phyloP scores from a whole-genome alignment of 2,113 vertebrate genomes.

The Podilymbus podiceps region DNA sequence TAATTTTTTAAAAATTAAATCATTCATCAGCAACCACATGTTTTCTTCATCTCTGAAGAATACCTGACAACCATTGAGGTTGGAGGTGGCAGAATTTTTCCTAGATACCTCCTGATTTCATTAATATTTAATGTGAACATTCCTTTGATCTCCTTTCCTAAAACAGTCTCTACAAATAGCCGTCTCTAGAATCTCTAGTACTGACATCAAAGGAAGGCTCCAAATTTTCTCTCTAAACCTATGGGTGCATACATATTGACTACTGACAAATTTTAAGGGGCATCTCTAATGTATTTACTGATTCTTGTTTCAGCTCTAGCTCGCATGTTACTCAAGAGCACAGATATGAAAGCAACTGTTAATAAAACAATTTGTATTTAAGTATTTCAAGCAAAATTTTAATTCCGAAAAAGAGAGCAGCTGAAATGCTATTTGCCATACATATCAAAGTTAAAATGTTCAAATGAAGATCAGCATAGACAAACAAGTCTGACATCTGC shows the following conservation, averaged over 20 bases:
- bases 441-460: background rate
- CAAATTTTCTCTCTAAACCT: background rate
- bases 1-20: background rate
- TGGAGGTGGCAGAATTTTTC: conserved; percentile 5
- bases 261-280: background rate
- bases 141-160: background rate
- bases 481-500: background rate
- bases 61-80: background rate
- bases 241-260: background rate
- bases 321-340: background rate
- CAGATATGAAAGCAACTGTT: background rate
- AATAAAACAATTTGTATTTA: background rate
- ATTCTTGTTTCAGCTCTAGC: background rate
- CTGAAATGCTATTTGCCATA: background rate
- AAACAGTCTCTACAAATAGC: background rate
- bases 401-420: background rate
- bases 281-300: background rate
- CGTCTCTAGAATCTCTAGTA: background rate
- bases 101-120: conserved; percentile 1
- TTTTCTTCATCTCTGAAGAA: conserved; percentile 9
- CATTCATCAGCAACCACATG: background rate
- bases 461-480: background rate
- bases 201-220: background rate
- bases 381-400: background rate
- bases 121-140: background rate